These are phyloP conservation scores for Rhinoptilus africanus DNA, from an alignment of 2,113 vertebrate genomes.

Conservation along the genomic window DNA sequence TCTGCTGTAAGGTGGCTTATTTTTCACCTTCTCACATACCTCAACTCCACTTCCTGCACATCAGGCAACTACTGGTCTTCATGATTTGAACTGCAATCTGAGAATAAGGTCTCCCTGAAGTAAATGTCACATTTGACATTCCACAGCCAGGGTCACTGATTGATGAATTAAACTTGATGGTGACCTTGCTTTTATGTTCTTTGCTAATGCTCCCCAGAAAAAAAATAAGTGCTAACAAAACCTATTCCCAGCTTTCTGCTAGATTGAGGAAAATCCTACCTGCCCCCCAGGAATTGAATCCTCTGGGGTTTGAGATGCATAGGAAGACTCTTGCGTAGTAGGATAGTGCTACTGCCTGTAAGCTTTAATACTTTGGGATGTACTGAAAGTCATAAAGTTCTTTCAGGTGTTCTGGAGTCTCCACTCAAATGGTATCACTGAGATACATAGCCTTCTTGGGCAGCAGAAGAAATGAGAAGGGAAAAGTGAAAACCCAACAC, in stretches of 20 bases:
- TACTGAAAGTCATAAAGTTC: neutral
- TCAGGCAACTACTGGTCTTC: neutral
- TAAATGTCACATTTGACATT: neutral
- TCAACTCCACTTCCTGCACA: neutral
- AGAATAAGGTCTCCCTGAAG: neutral
- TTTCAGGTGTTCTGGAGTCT: neutral
- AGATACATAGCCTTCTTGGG: neutral
- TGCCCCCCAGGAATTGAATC: neutral
- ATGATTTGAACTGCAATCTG: neutral
- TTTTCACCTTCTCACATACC: neutral
- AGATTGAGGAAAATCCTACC: neutral
- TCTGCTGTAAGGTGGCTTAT: neutral
- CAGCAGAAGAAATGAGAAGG: neutral
- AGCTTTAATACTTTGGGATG: neutral
- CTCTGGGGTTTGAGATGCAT: neutral
- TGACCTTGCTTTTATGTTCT: neutral
- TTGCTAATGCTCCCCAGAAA: neutral
- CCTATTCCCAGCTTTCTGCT: neutral
- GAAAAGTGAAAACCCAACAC: neutral
- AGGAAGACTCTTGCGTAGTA: neutral
- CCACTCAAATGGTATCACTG: neutral
- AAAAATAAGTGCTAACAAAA: neutral
- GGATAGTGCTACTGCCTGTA: neutral
- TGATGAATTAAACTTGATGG: neutral
- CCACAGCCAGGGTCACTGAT: neutral